Evolutionary conservation across 2,797 vertebrate species (phyloP).

Genomic region (Pristis pectinata): DNA sequence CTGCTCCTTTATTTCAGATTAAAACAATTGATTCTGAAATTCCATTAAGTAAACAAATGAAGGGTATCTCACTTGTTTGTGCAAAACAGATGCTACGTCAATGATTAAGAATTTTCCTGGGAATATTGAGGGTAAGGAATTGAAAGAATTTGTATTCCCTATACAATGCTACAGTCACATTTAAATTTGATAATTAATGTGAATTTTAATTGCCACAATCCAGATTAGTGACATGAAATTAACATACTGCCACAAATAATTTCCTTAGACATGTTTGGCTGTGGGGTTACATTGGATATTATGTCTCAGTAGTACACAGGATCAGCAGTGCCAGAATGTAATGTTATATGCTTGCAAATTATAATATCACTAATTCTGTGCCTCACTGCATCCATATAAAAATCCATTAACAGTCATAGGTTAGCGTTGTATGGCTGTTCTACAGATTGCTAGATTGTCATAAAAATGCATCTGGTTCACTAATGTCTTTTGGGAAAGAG

Average conservation of each 20-base stretch:
- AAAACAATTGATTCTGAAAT: not conserved
- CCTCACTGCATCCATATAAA: not conserved
- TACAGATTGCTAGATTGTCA: not conserved
- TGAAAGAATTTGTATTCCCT: conserved; percentile 18
- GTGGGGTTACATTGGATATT: not conserved
- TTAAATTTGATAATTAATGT: conserved; percentile 23
- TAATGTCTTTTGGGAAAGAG: too few relatives aligned
- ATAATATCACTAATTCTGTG: not conserved
- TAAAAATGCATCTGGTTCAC: too few relatives aligned
- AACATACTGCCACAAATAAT: conserved; percentile 26
- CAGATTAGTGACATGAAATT: conserved; percentile 10
- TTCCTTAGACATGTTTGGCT: not conserved
- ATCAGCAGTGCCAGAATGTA: not conserved
- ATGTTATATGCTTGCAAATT: not conserved
- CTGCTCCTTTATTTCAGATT: not conserved
- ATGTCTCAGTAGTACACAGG: not conserved
- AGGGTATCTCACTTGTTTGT: not conserved
- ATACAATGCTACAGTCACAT: not conserved
- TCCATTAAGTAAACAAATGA: conserved; percentile 23
- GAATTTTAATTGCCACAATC: conserved; percentile 11
- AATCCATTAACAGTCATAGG: not conserved
- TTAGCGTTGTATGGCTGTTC: not conserved
- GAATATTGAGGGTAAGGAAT: too few relatives aligned
- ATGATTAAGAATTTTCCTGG: conserved; percentile 13
- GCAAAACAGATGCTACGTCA: conserved; percentile 13